A percentile compares a stretch with the other conserved stretches of the same genome.
phyloP scores from a whole-genome alignment of 2,888 invertebrate species.

The Meta bourneti region DNA sequence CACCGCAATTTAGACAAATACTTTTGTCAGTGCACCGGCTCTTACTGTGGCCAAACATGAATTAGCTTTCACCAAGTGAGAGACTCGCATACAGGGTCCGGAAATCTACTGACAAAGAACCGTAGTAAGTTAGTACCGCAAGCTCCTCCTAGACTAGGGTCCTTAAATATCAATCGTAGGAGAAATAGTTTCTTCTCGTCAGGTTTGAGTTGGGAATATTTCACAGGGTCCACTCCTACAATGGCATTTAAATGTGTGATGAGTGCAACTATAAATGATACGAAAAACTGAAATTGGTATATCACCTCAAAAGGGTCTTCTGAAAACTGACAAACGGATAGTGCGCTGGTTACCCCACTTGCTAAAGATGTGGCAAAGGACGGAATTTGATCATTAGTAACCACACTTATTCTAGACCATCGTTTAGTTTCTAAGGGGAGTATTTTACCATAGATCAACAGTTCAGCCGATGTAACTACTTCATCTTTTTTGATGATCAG shows the following conservation, averaged over 20 bases:
- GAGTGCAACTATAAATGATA: not conserved
- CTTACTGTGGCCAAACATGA: too few relatives aligned
- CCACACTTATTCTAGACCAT: not conserved
- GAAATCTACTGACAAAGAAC: slow-evolving; percentile 23
- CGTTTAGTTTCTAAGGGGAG: slow-evolving; percentile 28
- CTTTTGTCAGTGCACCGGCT: too few relatives aligned
- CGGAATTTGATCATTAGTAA: slow-evolving; percentile 19
- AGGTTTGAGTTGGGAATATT: not conserved
- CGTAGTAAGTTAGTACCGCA: slow-evolving; percentile 18
- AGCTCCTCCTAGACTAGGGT: slow-evolving; percentile 23
- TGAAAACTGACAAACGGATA: slow-evolving; percentile 12
- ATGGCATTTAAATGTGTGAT: not conserved
- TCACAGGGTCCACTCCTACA: not conserved
- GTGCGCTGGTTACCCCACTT: not conserved
- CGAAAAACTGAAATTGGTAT: slow-evolving; percentile 14
- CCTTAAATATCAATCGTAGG: not conserved
- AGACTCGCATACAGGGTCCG: slow-evolving; percentile 33
- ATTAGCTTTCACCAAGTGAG: slow-evolving; percentile 32
- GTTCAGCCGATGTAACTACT: slow-evolving; percentile 21
- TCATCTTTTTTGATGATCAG: slow-evolving; percentile 8
- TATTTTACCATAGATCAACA: slow-evolving; percentile 17
- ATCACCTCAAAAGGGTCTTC: slow-evolving; percentile 2
- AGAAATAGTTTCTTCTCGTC: not conserved
- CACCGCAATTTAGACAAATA: too few relatives aligned
- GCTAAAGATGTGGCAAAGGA: slow-evolving; percentile 17